These are phyloP conservation scores for Yponomeuta plumbellus DNA, from an alignment of 2,888 invertebrate genomes.

Conservation along the genomic window DNA sequence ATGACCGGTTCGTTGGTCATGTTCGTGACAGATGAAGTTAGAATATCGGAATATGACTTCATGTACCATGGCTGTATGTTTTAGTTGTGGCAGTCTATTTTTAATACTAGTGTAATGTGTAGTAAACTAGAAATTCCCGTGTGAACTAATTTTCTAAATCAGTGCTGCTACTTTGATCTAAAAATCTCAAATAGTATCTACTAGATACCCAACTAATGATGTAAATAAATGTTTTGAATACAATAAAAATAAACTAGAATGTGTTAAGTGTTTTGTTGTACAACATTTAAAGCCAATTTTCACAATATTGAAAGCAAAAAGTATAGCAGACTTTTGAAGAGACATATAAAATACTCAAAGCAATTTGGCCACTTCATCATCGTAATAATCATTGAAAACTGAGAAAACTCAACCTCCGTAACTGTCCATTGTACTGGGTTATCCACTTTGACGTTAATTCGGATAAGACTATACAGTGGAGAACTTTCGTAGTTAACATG, in stretches of 20 bases:
- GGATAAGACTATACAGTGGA: too few species aligned
- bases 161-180: not conserved
- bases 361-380: not conserved
- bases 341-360: not conserved
- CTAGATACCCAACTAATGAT: not conserved
- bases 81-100: not conserved
- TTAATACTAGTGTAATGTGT: not conserved
- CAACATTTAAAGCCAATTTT: constrained; percentile 7
- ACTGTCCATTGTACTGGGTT: too few species aligned
- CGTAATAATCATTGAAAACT: not conserved
- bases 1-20: not conserved
- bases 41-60: not conserved
- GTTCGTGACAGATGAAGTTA: not conserved
- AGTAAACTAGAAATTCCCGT: not conserved
- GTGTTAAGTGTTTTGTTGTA: not conserved
- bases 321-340: not conserved
- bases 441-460: too few species aligned
- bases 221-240: not conserved
- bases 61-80: not conserved
- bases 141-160: not conserved
- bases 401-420: too few species aligned
- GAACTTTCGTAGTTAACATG: too few species aligned
- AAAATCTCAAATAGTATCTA: not conserved
- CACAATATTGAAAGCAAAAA: not conserved
- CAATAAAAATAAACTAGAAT: not conserved